Base-by-base conservation (phyloP, 2,797 vertebrate species). In the Zonotrichia albicollis region DNA sequence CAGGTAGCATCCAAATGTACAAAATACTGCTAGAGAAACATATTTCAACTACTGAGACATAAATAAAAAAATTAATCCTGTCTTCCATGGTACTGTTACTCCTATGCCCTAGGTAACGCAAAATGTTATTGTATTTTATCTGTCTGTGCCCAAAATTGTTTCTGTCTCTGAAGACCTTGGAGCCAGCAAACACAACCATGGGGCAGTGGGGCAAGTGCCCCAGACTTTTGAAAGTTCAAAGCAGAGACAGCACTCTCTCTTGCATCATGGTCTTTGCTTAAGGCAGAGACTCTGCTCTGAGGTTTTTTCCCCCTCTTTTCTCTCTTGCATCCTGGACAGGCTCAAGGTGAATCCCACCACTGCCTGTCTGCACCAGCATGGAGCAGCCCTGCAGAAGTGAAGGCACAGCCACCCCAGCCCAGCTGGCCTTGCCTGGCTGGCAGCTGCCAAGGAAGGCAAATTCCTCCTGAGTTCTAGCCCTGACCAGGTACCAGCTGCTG, bases 321-420 rank as follows among this genome's bases (percentile, higher is more conserved):
- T 46, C 30, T 42, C 57, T 34, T 48, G 8, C 10, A 26, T 34
- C 42, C 48, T 48, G 14, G 17, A 22, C 48, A 12, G 11, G 11
- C 16, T 62, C 48, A 70, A 21, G 18, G 16, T 3, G 8, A 62
- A 54, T 54, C n/a, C n/a, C 1, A 2, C 0, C 0, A 20, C 16
- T 58, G 26, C 48, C 65, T 21, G 20, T 34, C 40, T 29, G 20
- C 40, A 70, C 48, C 11, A 13, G 20, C 30, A 36, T 1, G 42
- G 22, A 50, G 42, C 15, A 32, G 30, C 17, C n/a, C 30, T 12
- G 48, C 25, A 48, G 34, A 46, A 54, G 20, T 3, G 25, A 77
- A 77, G 13, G 30, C 40, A 54, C n/a, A 30, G 20, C 48, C 0
- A 1, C 9, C 6, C 11, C 48, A 62, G 34, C 40, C 25, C 55